These are phyloP conservation scores for Triplophysa bombifrons DNA, from an alignment of 2,797 vertebrate species.

Conservation along the genomic window DNA sequence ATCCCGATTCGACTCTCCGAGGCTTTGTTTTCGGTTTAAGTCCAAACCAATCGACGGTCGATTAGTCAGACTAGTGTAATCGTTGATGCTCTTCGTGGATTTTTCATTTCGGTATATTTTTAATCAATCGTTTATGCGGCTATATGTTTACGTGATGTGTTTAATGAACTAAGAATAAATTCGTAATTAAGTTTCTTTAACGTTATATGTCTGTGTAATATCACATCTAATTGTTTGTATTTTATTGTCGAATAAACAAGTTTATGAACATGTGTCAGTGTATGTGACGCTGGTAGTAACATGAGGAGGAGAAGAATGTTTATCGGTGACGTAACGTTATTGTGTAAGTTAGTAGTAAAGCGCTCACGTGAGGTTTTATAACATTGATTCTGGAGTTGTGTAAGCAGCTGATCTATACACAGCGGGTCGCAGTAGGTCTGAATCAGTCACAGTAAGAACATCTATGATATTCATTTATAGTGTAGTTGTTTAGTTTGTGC, in stretches of 20 bases:
- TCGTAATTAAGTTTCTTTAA: neutral
- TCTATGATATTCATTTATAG: neutral
- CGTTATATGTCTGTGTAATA: neutral
- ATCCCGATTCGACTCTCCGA: neutral
- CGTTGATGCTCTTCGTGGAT: neutral
- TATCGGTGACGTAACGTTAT: neutral
- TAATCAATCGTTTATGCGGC: neutral
- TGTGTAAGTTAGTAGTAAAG: neutral
- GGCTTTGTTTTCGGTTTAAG: constrained; percentile 12
- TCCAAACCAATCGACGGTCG: constrained; percentile 25
- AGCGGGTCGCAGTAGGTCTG: neutral
- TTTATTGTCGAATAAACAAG: neutral
- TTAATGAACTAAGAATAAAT: neutral
- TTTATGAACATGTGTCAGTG: neutral
- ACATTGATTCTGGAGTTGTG: constrained; percentile 51
- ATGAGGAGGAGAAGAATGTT: neutral
- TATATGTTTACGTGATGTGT: neutral
- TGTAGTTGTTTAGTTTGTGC: too few species aligned
- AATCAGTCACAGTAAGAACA: constrained; percentile 9
- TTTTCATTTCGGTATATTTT: too few species aligned
- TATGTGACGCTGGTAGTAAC: neutral
- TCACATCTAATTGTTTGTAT: neutral
- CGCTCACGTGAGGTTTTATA: constrained; percentile 65
- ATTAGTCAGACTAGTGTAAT: neutral
- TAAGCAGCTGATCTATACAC: constrained; percentile 31